Evolutionary conservation across 1,140 invertebrate genomes (phyloP), one percentile per base, ranked within the genome.

Genomic region (Calliopsis andreniformis): DNA sequence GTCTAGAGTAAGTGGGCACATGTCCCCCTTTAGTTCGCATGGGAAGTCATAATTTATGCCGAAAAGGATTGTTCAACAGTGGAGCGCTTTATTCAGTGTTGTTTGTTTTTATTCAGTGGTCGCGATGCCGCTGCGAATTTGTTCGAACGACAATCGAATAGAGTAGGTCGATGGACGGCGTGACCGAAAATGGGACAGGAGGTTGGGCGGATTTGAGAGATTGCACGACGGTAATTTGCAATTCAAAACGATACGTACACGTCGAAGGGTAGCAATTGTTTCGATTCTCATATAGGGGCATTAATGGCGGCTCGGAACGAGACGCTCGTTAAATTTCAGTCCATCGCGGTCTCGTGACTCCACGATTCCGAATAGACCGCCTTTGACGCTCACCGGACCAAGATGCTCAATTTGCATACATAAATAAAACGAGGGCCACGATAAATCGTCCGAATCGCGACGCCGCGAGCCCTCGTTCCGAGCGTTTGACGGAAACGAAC

Each of bases 241-340:
- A 70, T 70, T 70, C 67, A 61, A 70, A 70, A 20, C 25, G 53
- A 32, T 43, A 45, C 67, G 28, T 23, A 56, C 67, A 47, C 28
- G 39, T 61, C 55, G 28, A 47, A 35, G 56, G 39, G 20, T 47
- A 25, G 42, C 28, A 70, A 59, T 70, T 59, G 67, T 70, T 70
- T 70, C 55, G 16, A 70, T 70, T 59, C 67, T 70, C 53, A 35
- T 70, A 59, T 43, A 45, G 53, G 28, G 4, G 23, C 45, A 35
- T 68, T 39, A 68, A 55, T 42, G 64, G 30, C 35, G 18, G n/a
- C 6, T 35, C 5, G 1, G 1, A 25, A 2, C 18, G 25, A 2
- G 16, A 5, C 35, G 66, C 51, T 56, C 66, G 66, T 69, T 58
- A 68, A 68, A 42, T 55, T 55, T 30, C 49, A 14, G 10, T 30